These are phyloP conservation scores for Stigmatopora argus DNA, from an alignment of 2,113 vertebrate genomes.

Conservation along the genomic window DNA sequence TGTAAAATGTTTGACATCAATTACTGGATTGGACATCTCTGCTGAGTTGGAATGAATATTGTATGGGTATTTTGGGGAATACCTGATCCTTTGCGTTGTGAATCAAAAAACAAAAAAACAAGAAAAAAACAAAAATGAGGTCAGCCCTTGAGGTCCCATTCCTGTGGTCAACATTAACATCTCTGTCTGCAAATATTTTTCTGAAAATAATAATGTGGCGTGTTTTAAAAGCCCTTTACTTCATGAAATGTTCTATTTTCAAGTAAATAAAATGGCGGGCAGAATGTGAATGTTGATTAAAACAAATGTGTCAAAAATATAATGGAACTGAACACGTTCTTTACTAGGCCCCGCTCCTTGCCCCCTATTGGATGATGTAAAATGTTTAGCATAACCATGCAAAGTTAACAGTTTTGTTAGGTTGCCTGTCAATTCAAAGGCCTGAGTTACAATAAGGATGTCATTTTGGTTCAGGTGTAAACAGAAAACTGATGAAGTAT, in stretches of 20 bases:
- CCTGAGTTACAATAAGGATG: constrained; percentile 26
- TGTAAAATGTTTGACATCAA: constrained; percentile 57
- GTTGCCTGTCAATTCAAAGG: constrained; percentile 37
- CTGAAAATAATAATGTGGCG: constrained; percentile 49
- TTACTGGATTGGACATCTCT: constrained; percentile 52
- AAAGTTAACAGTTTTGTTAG: constrained; percentile 16
- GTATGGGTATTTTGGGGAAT: constrained; percentile 12
- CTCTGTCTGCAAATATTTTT: constrained; percentile 24
- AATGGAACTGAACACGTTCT: neutral
- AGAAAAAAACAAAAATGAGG: constrained; percentile 45
- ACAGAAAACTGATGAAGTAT: neutral
- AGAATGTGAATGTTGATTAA: constrained; percentile 43
- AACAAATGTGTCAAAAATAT: neutral
- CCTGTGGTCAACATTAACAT: constrained; percentile 42
- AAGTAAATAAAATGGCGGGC: constrained; percentile 38
- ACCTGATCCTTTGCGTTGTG: constrained; percentile 34
- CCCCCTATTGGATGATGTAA: neutral
- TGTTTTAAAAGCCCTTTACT: constrained; percentile 72
- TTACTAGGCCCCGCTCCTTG: neutral
- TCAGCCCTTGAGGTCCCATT: constrained; percentile 70
- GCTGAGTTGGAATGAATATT: constrained; percentile 31
- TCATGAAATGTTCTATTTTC: constrained; percentile 51
- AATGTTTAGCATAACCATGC: constrained; percentile 6
- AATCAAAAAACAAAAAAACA: constrained; percentile 9
- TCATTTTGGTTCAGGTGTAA: constrained; percentile 17